Evolutionary conservation across 2,888 invertebrate species (phyloP), one percentile per base, ranked within the genome.

Genomic region (Hypomecis punctinalis): DNA sequence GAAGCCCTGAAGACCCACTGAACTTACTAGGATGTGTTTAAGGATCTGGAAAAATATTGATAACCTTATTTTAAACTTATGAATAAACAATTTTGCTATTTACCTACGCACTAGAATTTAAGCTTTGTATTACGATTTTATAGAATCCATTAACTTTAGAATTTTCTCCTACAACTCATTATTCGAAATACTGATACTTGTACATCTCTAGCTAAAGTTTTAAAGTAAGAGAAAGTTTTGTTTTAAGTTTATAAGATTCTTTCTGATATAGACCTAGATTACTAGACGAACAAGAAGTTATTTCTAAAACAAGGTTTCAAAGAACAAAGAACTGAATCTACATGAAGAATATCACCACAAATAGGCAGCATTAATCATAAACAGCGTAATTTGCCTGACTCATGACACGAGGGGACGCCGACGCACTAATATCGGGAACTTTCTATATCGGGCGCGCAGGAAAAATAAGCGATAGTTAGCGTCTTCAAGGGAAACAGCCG

Each of bases 301-400:
- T 23, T 23, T 23, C 23, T 23, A 23, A 23, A 23, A 23, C 23
- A 23, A 23, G 23, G 52, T 71, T 75, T 71, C 53, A 75, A 74
- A 74, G 79, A 86, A 89, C 89, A 90, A 89, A 89, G 86, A 81
- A 85, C 76, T 78, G 77, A 74, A 76, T 72, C 72, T 73, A 71
- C 74, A 77, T 80, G 79, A 81, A 83, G 83, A 78, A 82, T 84
- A 83, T 78, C 75, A 78, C 81, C 86, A 87, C 82, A 82, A 91
- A 91, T 91, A 91, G 89, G 85, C 74, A 72, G 82, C 85, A 91
- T 91, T 90, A 91, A 91, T 91, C 90, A 91, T 89, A 86, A 84
- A 86, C 76, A 81, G 83, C 82, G 87, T 87, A 89, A 91, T 92
- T 90, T 88, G 89, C 87, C 87, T 92, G 90, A 91, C 85, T 91